Conservation (phyloP, 2,113 vertebrate genomes). For the Dendrocopos noguchii region DNA sequence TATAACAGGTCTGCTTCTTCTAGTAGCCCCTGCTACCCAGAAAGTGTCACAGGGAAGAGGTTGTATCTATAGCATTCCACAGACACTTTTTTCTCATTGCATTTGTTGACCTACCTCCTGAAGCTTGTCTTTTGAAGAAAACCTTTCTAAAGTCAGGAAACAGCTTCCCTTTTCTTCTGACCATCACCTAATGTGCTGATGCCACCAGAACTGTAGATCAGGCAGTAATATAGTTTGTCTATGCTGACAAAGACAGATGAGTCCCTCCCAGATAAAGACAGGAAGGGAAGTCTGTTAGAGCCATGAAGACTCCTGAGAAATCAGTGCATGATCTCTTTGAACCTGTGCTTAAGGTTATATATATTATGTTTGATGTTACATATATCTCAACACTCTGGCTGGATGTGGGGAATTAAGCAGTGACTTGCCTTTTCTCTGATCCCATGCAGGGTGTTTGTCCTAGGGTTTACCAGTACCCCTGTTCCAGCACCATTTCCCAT, state of each 20-base stretch:
- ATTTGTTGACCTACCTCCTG: neutral
- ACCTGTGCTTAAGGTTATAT: too few relatives aligned
- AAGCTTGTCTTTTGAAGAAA: neutral
- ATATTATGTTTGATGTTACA: neutral
- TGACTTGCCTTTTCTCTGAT: neutral
- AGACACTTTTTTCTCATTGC: neutral
- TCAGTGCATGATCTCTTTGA: neutral
- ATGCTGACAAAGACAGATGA: neutral
- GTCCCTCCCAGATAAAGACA: neutral
- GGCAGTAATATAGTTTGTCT: neutral
- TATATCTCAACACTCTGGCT: neutral
- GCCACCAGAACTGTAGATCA: neutral
- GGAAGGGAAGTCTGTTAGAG: neutral
- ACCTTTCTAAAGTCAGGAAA: neutral
- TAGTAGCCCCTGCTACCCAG: neutral
- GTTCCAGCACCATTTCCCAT: neutral
- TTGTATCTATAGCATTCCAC: neutral
- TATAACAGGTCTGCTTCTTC: neutral
- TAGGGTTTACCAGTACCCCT: neutral
- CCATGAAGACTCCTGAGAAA: neutral
- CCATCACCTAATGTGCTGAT: neutral
- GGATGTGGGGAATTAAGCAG: neutral
- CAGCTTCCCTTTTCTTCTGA: neutral
- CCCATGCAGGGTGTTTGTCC: neutral
- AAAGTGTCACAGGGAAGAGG: accelerated